These are phyloP conservation scores for Peromyscus leucopus DNA, from an alignment of 2,113 vertebrate species.

Conservation along the genomic window DNA sequence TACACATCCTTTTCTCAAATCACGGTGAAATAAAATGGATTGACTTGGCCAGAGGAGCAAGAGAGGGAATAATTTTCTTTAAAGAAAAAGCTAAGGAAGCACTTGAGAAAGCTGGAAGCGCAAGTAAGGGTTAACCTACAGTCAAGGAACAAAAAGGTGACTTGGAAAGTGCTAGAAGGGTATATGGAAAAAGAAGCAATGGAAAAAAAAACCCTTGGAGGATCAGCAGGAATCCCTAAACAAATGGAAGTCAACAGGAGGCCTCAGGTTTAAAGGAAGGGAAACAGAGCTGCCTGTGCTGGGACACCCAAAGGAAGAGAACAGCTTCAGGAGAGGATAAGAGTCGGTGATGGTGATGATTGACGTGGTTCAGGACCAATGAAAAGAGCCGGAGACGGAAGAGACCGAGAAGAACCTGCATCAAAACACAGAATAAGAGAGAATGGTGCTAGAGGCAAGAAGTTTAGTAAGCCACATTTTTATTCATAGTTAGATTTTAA, in stretches of 20 bases:
- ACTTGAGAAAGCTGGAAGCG: conserved; percentile 93
- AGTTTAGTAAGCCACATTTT: no score
- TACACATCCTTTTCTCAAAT: conserved; percentile 93
- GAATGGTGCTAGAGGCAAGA: no score
- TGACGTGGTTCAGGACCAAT: conserved; percentile 81
- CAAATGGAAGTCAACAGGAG: conserved; percentile 93
- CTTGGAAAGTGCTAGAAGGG: conserved; percentile 95
- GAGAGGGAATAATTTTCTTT: conserved; percentile 98
- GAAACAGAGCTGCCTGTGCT: conserved; percentile 88
- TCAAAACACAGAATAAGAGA: no score
- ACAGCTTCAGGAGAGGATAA: conserved; percentile 94
- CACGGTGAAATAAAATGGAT: conserved; percentile 98
- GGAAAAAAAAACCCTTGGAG: conserved; percentile 93
- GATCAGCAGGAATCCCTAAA: conserved; percentile 94
- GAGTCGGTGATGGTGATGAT: conserved; percentile 93
- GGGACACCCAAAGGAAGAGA: conserved; percentile 90
- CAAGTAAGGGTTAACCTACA: conserved; percentile 90
- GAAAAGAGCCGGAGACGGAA: no score
- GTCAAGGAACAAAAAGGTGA: conserved; percentile 91
- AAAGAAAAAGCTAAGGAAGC: conserved; percentile 93
- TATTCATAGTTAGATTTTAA: no score
- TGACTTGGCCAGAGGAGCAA: conserved; percentile 96
- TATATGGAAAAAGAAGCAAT: conserved; percentile 93
- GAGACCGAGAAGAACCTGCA: no score
- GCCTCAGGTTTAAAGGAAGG: conserved; percentile 92